Evolutionary conservation across 2,113 vertebrate genomes (phyloP), one percentile per base, ranked within the genome.

Genomic region (Chamaetylas fuelleborni): DNA sequence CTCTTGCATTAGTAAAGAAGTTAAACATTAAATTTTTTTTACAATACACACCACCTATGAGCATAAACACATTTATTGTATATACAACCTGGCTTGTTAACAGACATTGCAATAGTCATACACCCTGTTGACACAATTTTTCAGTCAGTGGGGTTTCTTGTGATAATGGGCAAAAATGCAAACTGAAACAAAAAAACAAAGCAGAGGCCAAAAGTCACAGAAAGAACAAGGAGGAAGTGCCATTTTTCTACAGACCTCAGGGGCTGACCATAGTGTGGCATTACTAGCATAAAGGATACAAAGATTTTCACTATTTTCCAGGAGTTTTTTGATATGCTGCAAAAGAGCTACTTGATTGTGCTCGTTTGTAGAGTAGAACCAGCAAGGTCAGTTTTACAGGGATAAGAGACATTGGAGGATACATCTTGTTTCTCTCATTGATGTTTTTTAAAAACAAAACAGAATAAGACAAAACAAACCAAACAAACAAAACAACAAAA

Each of bases 101-200:
- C 47, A 85, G 90, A 45, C 23, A 0, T 48, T 80, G 79, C 89
- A 88, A 61, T 36, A 43, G 43, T 53, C 85, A 22, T 78, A 66
- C 81, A 94, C 45, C 47, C 91, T 78, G 80, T 93, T 85, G 92
- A 57, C 40, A 64, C 43, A n/a, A 95, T 95, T 95, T 93, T 85
- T 93, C 77, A 95, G 95, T 34, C 92, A 88, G 90, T 92, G 78
- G 95, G 88, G 79, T 90, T 92, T 91, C 91, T 91, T 72, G 28
- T 33, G 45, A 45, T 95, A 95, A 95, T 83, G 57, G 81, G 79
- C 45, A 93, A 81, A 94, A 89, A 95, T 69, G 79, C 64, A 86
- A 88, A 95, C 43, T 22, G 25, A 47, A 92, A 58, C 5, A 22
- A 60, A 60, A 57, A 93, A 81, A 50, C 58, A 90, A 95, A 94